Percentiles rank a stretch among this genome's conserved stretches.
phyloP scores from a whole-genome alignment of 2,113 vertebrate species.

The Rostratula benghalensis region DNA sequence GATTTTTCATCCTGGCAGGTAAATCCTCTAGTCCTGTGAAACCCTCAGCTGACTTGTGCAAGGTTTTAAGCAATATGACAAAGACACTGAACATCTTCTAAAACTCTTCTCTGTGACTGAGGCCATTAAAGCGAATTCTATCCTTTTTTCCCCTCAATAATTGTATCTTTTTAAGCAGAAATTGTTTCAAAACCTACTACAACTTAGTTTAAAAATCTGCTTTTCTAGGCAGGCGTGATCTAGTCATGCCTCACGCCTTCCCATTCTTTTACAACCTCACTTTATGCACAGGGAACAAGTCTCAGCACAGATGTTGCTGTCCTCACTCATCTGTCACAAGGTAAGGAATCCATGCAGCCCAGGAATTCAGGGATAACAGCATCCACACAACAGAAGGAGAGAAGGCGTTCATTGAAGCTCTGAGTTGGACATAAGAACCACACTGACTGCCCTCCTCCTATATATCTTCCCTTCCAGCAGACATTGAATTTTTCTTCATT shows the following conservation, averaged over 20 bases:
- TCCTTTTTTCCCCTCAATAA: not conserved
- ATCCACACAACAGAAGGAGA: not conserved
- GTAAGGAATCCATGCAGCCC: not conserved
- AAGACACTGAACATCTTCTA: not conserved
- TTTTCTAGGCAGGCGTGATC: not conserved
- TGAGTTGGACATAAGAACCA: not conserved
- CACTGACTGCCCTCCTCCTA: accelerated
- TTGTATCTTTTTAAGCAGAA: not conserved
- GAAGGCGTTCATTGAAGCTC: not conserved
- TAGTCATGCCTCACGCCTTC: not conserved
- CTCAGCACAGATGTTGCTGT: not conserved
- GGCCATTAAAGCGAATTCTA: not conserved
- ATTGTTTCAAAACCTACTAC: not conserved
- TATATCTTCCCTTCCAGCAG: not conserved
- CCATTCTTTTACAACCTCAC: not conserved
- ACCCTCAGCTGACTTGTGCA: not conserved
- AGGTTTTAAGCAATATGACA: not conserved
- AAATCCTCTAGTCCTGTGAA: not conserved
- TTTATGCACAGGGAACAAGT: not conserved
- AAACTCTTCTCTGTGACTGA: not conserved
- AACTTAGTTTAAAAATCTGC: not conserved
- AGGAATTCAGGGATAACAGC: not conserved
- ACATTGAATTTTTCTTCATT: not conserved
- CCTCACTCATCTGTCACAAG: too few relatives aligned
- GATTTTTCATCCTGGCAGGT: not conserved